Evolutionary conservation across 1,140 invertebrate species (phyloP).

Genomic region (Xylocopa sonorina): DNA sequence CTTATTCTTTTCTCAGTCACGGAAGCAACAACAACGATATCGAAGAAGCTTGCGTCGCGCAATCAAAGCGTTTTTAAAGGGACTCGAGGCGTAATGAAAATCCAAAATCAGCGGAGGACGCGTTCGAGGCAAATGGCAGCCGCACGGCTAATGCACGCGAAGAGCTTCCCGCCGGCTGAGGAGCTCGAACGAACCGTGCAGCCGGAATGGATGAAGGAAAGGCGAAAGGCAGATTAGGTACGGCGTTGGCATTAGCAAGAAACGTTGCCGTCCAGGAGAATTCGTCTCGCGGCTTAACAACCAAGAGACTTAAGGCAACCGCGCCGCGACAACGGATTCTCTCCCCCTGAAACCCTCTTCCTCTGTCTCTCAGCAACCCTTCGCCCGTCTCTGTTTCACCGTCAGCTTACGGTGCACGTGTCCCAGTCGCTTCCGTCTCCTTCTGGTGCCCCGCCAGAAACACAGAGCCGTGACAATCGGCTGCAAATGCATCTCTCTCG

Average conservation of each 20-base stretch:
- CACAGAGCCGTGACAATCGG: constrained; percentile 48
- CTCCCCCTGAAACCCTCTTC: background rate
- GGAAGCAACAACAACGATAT: no score
- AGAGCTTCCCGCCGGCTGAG: constrained; percentile 52
- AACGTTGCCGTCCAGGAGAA: constrained; percentile 59
- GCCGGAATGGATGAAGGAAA: constrained; percentile 61
- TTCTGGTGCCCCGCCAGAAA: constrained; percentile 40
- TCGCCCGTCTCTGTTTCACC: background rate
- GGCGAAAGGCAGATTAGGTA: constrained; percentile 64
- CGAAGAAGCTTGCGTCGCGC: no score
- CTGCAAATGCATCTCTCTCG: constrained; percentile 51
- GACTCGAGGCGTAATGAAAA: background rate
- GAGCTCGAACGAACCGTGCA: constrained; percentile 31
- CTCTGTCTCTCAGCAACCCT: no score
- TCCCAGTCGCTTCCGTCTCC: constrained; percentile 7
- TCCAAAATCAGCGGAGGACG: constrained; percentile 1
- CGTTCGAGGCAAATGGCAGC: constrained; percentile 11
- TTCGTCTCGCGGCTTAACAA: constrained; percentile 71
- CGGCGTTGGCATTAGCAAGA: constrained; percentile 65
- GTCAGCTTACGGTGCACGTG: background rate
- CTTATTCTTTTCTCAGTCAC: no score
- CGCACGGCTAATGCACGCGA: constrained; percentile 51
- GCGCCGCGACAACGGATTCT: constrained; percentile 31
- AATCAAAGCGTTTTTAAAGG: no score
- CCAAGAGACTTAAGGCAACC: constrained; percentile 58